Evolutionary conservation across 2,113 vertebrate genomes (phyloP), one percentile per base, ranked within the genome.

Genomic region (Sorex araneus): DNA sequence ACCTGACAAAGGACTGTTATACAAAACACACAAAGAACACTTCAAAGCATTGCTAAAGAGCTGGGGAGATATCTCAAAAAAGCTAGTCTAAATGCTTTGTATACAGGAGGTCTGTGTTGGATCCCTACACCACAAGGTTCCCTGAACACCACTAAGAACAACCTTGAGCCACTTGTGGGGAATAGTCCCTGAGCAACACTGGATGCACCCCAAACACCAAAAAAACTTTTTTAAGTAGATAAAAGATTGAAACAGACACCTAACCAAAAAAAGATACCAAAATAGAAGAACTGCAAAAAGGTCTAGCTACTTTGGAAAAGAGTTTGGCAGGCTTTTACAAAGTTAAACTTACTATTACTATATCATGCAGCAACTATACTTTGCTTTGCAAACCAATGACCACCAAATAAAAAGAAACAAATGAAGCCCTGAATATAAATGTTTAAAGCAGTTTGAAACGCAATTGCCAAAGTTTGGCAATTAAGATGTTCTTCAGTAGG

Each of bases 271-370:
- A 19, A 80, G 30, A 73, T 13, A 71, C 18, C n/a, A 3, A 78
- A 28, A 13, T 4, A 84, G 43, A 70, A 60, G 2, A 84, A 78
- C 57, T 69, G n/a, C 47, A 79, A 91, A 92, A 79, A 12, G 74
- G 36, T 34, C 15, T 3, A 63, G 19, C 57, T 28, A 63, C 47
- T 86, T 71, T 86, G 27, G 27, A 71, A 69, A 70, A 70, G 40
- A 40, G 40, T 40, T n/a, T 86, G 83, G 54, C n/a, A 79, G 32
- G n/a, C 66, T 40, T 54, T 36, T n/a, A 86, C 54, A 54, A 80
- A 86, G 19, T 28, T 64, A 79, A 92, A 92, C 54, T 40, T 40
- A 40, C 7, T 73, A 18, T 80, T 66, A 84, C 60, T 76, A 12
- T 8, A 54, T 84, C 43, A 76, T 40, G 12, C 32, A 67, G 80